Percentiles rank a stretch among this genome's conserved stretches.
These are phyloP conservation scores for Zeuzera pyrina DNA, from an alignment of 2,888 invertebrate genomes.

Conservation along the genomic window DNA sequence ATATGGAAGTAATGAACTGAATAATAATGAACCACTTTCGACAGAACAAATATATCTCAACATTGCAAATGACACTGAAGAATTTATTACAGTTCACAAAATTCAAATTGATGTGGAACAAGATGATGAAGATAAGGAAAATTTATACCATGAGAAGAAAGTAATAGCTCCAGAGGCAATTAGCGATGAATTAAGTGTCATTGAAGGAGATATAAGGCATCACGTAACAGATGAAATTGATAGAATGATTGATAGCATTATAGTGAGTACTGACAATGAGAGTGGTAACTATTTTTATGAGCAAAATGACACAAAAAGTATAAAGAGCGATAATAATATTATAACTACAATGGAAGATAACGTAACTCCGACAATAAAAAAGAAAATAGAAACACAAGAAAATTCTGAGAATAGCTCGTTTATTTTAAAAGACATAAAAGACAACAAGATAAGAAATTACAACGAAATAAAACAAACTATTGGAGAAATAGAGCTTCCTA, in stretches of 20 bases:
- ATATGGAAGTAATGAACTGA: too few species aligned
- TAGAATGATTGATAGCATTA: slow-evolving; percentile 10
- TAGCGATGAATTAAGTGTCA: not conserved
- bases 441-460: not conserved
- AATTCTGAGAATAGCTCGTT: not conserved
- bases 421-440: not conserved
- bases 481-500: not conserved
- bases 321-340: not conserved
- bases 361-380: too few species aligned
- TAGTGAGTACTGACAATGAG: not conserved
- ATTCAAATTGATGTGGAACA: not conserved
- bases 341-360: not conserved
- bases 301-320: too few species aligned
- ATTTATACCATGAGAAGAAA: not conserved
- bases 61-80: too few species aligned
- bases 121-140: not conserved
- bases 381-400: not conserved
- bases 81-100: not conserved
- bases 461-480: not conserved
- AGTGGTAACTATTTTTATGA: too few species aligned
- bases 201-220: slow-evolving; percentile 5
- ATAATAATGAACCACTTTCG: too few species aligned
- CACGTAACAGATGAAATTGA: slow-evolving; percentile 19
- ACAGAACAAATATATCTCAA: too few species aligned
- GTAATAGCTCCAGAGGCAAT: too few species aligned